phyloP scores from a whole-genome alignment of 2,797 vertebrate species.

The Calcarius lapponicus region DNA sequence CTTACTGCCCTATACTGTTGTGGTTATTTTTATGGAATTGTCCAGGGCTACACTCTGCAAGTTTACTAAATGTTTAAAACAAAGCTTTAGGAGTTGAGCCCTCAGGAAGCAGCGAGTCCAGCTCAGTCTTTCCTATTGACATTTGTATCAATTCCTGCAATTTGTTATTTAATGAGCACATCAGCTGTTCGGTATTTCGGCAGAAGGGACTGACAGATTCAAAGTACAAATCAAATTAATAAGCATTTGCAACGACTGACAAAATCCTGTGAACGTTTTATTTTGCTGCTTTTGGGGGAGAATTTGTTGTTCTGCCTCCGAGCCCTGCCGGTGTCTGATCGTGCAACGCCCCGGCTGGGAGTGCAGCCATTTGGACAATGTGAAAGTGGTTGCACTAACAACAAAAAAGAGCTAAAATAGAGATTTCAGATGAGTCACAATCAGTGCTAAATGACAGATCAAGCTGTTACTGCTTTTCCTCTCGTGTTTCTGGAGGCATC shows the following conservation, averaged over 20 bases:
- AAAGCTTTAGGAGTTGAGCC: background rate
- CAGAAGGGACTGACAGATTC: conserved; percentile 24
- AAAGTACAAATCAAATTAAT: conserved; percentile 28
- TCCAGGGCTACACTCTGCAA: background rate
- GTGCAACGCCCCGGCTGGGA: background rate
- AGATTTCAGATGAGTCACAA: conserved; percentile 22
- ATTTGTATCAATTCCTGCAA: background rate
- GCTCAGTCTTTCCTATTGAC: background rate
- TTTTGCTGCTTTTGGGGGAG: background rate
- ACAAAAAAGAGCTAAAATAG: background rate
- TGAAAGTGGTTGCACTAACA: background rate
- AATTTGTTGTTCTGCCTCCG: background rate
- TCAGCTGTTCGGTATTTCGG: background rate
- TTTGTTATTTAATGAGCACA: background rate
- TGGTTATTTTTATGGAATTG: background rate
- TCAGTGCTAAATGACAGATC: background rate
- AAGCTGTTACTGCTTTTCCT: conserved; percentile 3
- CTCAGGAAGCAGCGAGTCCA: background rate
- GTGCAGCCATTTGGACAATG: background rate
- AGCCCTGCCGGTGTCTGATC: background rate
- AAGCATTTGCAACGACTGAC: conserved; percentile 9
- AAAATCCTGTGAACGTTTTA: background rate
- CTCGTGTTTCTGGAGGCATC: background rate
- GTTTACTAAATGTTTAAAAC: background rate
- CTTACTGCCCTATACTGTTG: background rate